A percentile compares a stretch with the other conserved stretches of the same genome.
Evolutionary conservation across 2,113 vertebrate genomes (phyloP).

Genomic region (Etheostoma spectabile): DNA sequence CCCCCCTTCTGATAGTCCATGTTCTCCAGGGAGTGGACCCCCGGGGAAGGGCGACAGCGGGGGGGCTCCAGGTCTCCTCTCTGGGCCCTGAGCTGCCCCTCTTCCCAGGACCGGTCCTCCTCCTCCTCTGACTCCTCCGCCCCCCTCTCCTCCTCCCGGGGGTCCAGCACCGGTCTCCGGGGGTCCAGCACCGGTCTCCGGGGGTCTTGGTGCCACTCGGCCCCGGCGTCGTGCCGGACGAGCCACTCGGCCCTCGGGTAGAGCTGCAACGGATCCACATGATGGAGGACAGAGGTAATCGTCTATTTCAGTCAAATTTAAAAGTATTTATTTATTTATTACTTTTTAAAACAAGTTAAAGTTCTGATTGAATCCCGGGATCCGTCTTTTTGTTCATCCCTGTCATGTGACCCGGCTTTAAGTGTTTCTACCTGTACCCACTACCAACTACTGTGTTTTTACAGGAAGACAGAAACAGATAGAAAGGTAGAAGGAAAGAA

Average conservation of each 20-base stretch:
- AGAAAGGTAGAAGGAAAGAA: no score
- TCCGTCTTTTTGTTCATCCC: no score
- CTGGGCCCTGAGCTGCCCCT: constrained; percentile 45
- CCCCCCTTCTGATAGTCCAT: constrained; percentile 59
- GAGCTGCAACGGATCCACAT: no score
- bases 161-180: not conserved
- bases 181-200: not conserved
- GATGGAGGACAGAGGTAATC: no score
- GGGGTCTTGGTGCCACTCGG: not conserved
- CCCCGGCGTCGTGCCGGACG: not conserved
- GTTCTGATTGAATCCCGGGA: no score
- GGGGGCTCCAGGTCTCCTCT: constrained; percentile 47
- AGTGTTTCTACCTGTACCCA: no score
- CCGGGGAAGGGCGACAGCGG: constrained; percentile 16
- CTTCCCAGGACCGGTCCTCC: constrained; percentile 24
- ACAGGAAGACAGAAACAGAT: no score
- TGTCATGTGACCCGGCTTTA: no score
- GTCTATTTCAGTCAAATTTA: no score
- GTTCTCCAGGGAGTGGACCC: constrained; percentile 42
- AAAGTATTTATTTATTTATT: no score
- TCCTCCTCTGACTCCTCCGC: constrained; percentile 2
- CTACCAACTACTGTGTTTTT: no score
- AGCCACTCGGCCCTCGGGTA: not conserved
- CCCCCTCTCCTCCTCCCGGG: constrained; percentile 5
- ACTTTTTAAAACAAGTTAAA: no score